Evolutionary conservation across 1,140 invertebrate genomes (phyloP).

Genomic region (Penaeus chinensis): DNA sequence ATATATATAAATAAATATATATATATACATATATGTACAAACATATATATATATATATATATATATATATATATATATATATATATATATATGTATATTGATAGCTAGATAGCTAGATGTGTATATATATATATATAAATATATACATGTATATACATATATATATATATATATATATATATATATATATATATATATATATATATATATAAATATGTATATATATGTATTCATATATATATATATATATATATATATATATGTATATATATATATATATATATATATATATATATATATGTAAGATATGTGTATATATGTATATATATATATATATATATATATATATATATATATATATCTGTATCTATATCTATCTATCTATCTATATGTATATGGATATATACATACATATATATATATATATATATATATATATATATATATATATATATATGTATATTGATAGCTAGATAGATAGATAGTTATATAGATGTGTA

Average conservation of each 20-base stretch:
- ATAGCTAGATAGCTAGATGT: too few relatives aligned
- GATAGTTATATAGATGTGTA: background rate
- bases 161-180: background rate
- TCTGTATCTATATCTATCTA: background rate
- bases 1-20: background rate
- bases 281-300: too few relatives aligned
- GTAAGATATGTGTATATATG: too few relatives aligned
- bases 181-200: too few relatives aligned
- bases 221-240: too few relatives aligned
- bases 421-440: too few relatives aligned
- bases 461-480: background rate
- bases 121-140: background rate
- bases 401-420: too few relatives aligned
- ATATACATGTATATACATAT: background rate
- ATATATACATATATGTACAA: background rate
- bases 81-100: slow-evolving; percentile 4
- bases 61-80: slow-evolving; percentile 18
- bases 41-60: background rate
- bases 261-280: too few relatives aligned
- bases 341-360: too few relatives aligned
- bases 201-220: too few relatives aligned
- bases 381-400: background rate
- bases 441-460: background rate
- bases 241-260: too few relatives aligned
- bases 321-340: too few relatives aligned